Percentiles rank a stretch among this genome's conserved stretches.
Conservation (phyloP, 1,140 invertebrate genomes). For the Tetramorium parvispinum region DNA sequence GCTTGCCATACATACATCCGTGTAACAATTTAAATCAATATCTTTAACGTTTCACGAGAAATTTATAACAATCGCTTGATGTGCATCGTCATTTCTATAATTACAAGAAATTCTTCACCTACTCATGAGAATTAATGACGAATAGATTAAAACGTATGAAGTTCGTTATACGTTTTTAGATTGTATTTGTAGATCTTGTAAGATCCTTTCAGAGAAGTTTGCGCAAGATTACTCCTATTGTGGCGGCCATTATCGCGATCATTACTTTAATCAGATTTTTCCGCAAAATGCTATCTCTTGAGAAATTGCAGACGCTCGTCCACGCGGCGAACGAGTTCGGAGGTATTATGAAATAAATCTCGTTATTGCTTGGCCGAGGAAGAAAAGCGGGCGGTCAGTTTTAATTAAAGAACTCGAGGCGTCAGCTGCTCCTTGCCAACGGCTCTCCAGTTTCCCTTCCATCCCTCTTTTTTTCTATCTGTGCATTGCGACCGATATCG, state of each 20-base stretch:
- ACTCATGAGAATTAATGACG: constrained; percentile 37
- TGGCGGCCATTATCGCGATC: constrained; percentile 39
- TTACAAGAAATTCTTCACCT: constrained; percentile 33
- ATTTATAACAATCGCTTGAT: constrained; percentile 76
- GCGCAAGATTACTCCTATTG: constrained; percentile 54
- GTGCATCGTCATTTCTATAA: constrained; percentile 39
- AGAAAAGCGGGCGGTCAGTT: constrained; percentile 82
- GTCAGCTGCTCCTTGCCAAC: constrained; percentile 81
- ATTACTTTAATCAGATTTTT: constrained; percentile 61
- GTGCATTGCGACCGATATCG: constrained; percentile 75
- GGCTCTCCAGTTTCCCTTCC: constrained; percentile 72
- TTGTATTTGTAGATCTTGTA: constrained; percentile 45
- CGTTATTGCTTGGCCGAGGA: constrained; percentile 80
- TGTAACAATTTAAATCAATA: constrained; percentile 78
- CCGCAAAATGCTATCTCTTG: constrained; percentile 64
- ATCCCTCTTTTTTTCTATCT: constrained; percentile 52
- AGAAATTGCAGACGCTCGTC: constrained; percentile 75
- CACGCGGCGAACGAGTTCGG: constrained; percentile 71
- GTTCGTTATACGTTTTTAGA: constrained; percentile 11
- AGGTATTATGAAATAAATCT: constrained; percentile 83
- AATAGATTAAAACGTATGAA: constrained; percentile 26
- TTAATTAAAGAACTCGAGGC: constrained; percentile 84
- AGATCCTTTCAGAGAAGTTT: constrained; percentile 1
- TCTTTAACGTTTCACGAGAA: constrained; percentile 77
- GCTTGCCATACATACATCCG: not conserved